Conservation (phyloP, 35 echinoderm and acorn worm genomes). For the Acanthaster planci region DNA sequence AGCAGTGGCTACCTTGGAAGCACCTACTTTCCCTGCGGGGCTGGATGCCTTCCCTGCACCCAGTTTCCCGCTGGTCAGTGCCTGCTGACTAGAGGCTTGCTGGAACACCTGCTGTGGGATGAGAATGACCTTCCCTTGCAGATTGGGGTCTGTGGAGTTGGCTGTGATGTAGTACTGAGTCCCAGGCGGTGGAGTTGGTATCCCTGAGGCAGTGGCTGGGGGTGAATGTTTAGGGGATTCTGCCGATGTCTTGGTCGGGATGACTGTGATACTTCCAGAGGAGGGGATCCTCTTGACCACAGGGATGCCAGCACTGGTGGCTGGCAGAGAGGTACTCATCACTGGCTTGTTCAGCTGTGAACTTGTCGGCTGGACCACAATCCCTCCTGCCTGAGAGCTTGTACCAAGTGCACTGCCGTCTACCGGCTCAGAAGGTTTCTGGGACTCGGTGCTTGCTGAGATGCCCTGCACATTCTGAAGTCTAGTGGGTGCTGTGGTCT, state of each 20-base stretch:
- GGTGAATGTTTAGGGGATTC: slow-evolving; percentile 28
- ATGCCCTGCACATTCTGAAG: neutral
- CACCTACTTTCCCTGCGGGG: slow-evolving; percentile 24
- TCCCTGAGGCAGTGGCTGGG: slow-evolving; percentile 43
- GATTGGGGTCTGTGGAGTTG: slow-evolving; percentile 94
- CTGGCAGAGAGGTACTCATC: neutral
- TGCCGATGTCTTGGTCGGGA: neutral
- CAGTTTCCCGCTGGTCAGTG: slow-evolving; percentile 31
- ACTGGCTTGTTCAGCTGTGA: slow-evolving; percentile 8
- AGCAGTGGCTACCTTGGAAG: neutral
- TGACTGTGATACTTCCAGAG: slow-evolving; percentile 26
- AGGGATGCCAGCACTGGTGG: neutral
- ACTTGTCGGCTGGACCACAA: slow-evolving; percentile 1
- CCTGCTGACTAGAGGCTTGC: slow-evolving; percentile 71
- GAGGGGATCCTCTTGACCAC: neutral
- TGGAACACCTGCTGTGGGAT: slow-evolving; percentile 97
- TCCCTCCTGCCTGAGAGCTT: neutral
- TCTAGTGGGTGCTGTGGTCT: slow-evolving; percentile 13
- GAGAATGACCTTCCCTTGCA: slow-evolving; percentile 95
- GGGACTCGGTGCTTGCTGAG: neutral
- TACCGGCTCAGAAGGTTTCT: neutral
- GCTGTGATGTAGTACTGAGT: slow-evolving; percentile 98
- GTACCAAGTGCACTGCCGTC: neutral
- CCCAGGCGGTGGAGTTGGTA: slow-evolving; percentile 72
- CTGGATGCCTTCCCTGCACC: slow-evolving; percentile 29